Conservation (phyloP, 2,888 invertebrate genomes). For the Scaptomyza caliginosa region DNA sequence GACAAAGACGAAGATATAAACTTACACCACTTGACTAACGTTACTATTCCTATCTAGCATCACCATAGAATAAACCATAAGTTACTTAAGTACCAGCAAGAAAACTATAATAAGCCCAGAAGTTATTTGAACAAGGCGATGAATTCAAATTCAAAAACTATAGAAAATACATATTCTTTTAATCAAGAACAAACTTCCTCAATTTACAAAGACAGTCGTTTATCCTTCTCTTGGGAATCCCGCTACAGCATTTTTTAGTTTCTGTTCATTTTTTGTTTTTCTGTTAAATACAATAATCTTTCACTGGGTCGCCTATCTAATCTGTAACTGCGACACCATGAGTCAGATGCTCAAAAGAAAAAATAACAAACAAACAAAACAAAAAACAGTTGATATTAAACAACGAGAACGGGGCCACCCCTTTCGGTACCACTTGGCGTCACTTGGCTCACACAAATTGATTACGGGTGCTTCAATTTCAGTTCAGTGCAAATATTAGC, state of each 20-base stretch:
- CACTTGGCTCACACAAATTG: constrained; percentile 30
- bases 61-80: not conserved
- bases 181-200: not conserved
- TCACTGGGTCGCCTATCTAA: constrained; percentile 22
- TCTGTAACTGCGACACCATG: constrained; percentile 32
- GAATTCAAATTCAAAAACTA: no score
- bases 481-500: constrained; percentile 64
- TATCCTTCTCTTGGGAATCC: not conserved
- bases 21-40: constrained; percentile 35
- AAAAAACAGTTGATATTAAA: not conserved
- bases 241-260: not conserved
- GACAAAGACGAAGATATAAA: constrained; percentile 25
- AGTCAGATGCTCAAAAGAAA: constrained; percentile 30
- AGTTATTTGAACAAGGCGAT: not conserved
- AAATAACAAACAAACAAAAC: constrained; percentile 11
- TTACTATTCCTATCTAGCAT: not conserved
- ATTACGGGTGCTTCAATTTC: constrained; percentile 52
- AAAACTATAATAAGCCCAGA: not conserved
- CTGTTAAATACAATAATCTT: constrained; percentile 5
- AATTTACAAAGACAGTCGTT: not conserved
- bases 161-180: no score
- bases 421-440: constrained; percentile 21
- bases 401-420: constrained; percentile 6
- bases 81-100: not conserved
- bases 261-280: not conserved